These are phyloP conservation scores for Phaenicophaeus curvirostris DNA, from an alignment of 2,797 vertebrate species.

Conservation along the genomic window DNA sequence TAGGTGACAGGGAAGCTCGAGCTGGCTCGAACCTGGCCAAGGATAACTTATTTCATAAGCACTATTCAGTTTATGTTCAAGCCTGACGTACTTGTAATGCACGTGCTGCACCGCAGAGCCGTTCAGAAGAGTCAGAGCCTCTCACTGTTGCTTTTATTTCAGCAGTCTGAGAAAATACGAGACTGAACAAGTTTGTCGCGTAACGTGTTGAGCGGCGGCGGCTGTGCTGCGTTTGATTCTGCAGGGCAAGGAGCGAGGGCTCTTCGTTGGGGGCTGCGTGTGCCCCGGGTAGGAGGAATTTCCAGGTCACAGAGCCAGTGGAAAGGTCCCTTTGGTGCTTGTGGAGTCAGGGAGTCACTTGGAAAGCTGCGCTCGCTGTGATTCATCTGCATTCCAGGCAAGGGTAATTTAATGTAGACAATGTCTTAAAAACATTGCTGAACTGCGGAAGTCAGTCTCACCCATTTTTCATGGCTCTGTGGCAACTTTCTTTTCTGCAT, in stretches of 20 bases:
- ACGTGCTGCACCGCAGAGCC: not conserved
- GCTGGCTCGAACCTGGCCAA: conserved; percentile 27
- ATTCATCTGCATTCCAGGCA: conserved; percentile 38
- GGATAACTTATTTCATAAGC: not conserved
- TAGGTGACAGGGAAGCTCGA: conserved; percentile 10
- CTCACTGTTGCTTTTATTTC: fast-evolving
- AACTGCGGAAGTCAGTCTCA: not conserved
- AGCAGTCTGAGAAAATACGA: not conserved
- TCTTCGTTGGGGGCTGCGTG: fast-evolving
- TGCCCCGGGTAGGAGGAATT: not conserved
- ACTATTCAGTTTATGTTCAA: not conserved
- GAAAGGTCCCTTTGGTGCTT: not conserved
- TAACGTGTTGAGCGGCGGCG: not conserved
- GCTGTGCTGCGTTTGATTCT: fast-evolving
- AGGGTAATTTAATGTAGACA: not conserved
- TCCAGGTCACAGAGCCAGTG: fast-evolving
- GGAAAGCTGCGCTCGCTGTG: not conserved
- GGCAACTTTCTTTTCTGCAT: not conserved
- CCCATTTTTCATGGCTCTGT: conserved; percentile 23
- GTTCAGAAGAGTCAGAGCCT: not conserved
- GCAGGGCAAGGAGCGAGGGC: not conserved
- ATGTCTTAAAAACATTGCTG: not conserved
- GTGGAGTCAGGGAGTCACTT: not conserved
- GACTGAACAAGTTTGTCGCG: not conserved
- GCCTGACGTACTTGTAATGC: not conserved